Base-by-base conservation (phyloP, 2,797 vertebrate species). In the Lagocephalus sceleratus region DNA sequence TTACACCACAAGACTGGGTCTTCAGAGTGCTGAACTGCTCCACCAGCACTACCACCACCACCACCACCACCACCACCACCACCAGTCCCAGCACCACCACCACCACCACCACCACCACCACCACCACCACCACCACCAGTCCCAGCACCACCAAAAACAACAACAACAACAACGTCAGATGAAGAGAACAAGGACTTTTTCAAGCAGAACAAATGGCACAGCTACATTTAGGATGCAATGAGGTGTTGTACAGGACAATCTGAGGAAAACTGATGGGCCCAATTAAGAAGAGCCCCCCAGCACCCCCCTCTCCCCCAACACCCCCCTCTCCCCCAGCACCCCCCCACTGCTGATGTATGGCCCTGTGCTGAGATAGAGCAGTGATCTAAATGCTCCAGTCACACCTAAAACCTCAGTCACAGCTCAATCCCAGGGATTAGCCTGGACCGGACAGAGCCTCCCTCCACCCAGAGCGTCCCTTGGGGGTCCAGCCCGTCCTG, bases 271-370 rank as follows among this genome's bases (percentile, higher is more conserved):
- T 84, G 81, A 88, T 85, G 81, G 74, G 54, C 63, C 76, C 78
- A 87, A 88, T 88, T 87, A 88, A 88, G 87, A 88, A 85, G 87
- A n/a, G n/a, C n/a, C n/a, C n/a, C n/a, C n/a, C n/a, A n/a, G n/a
- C n/a, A n/a, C n/a, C n/a, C n/a, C n/a, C n/a, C n/a, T n/a, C n/a
- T n/a, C n/a, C n/a, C n/a, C n/a, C n/a, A n/a, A n/a, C n/a, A n/a
- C n/a, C n/a, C n/a, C n/a, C n/a, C n/a, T n/a, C n/a, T n/a, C n/a
- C n/a, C n/a, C n/a, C n/a, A n/a, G n/a, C n/a, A n/a, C n/a, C n/a
- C n/a, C n/a, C n/a, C n/a, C n/a, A n/a, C 51, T 16, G 20, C 20
- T 5, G 22, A 50, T 16, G n/a, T 45, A 21, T 29, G 41, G 48
- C 56, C 62, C 54, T 60, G 47, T 63, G 68, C 48, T 52, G 53